Base-by-base conservation (phyloP, 2,888 invertebrate species). In the Pyrrhosoma nymphula region DNA sequence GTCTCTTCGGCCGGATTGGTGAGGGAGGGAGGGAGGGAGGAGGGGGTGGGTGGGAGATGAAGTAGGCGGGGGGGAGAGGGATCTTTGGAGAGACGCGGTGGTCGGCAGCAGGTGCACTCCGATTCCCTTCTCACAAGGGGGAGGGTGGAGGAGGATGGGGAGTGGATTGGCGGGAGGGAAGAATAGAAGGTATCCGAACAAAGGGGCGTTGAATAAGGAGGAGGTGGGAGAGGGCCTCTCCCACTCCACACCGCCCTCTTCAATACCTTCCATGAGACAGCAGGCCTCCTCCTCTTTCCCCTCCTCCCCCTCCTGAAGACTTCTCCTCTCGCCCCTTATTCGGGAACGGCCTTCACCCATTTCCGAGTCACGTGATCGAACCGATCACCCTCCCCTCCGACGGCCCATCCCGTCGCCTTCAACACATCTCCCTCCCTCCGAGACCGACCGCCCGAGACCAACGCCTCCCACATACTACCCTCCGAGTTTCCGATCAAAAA, bases 281-380 rank as follows among this genome's bases (percentile, higher is more conserved):
- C 89, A n/a, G 55, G 35, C 55, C 55, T n/a, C 55, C 26, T 47
- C 89, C 89, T 12, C 47, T 35, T 0, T n/a, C n/a, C 89, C 30
- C 69, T 30, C 39, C 93, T 75, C 69, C 35, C n/a, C 47, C 10
- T 39, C 39, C n/a, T 23, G 12, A 20, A 35, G 35, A 56, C 23
- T 35, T 60, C 93, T 26, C 26, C 89, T 23, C 35, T 20, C 63
- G 63, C 69, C 93, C 39, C 69, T 69, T 69, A 47, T 69, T 93
- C 26, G 69, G 63, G 93, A 93, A 69, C 93, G 93, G 63, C 93
- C 93, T 93, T 93, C 93, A 93, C 93, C 93, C 93, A 93, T 93
- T 93, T 93, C 69, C 69, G 63, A 69, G 69, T 93, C 93, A 93
- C 93, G 93, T 93, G 93, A 93, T 69, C 47, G 30, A 14, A 18